phyloP scores from a whole-genome alignment of 2,888 invertebrate species.

The Drosophila acutilabella region DNA sequence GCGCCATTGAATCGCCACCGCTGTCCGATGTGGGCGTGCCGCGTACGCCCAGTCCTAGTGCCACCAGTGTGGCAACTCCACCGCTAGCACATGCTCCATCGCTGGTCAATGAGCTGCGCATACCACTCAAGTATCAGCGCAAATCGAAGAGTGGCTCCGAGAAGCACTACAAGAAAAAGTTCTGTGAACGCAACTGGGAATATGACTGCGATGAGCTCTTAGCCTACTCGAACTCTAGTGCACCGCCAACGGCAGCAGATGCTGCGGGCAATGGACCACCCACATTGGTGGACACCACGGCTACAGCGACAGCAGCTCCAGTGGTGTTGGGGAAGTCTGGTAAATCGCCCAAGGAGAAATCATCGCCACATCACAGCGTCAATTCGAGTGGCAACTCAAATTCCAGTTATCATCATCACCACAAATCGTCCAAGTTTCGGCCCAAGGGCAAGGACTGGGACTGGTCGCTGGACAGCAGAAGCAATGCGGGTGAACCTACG shows the following conservation, averaged over 20 bases:
- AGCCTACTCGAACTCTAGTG: constrained; percentile 80
- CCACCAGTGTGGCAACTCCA: constrained; percentile 80
- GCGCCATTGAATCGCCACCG: constrained; percentile 86
- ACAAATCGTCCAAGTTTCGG: constrained; percentile 88
- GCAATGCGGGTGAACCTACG: constrained; percentile 67
- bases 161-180: constrained; percentile 94
- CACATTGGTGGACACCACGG: constrained; percentile 42
- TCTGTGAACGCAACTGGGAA: constrained; percentile 91
- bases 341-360: constrained; percentile 68
- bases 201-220: constrained; percentile 83
- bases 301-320: constrained; percentile 16
- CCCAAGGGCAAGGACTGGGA: constrained; percentile 91
- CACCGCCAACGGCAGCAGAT: constrained; percentile 77
- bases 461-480: constrained; percentile 86
- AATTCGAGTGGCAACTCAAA: constrained; percentile 28
- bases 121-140: constrained; percentile 88
- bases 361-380: constrained; percentile 57
- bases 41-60: constrained; percentile 84
- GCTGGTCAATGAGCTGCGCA: constrained; percentile 83
- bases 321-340: constrained; percentile 43
- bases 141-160: constrained; percentile 85
- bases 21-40: constrained; percentile 85
- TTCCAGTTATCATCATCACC: constrained; percentile 83
- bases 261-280: constrained; percentile 77
- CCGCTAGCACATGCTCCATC: constrained; percentile 70